Conservation (phyloP, 1,140 invertebrate species). For the Drosophila trapezifrons region DNA sequence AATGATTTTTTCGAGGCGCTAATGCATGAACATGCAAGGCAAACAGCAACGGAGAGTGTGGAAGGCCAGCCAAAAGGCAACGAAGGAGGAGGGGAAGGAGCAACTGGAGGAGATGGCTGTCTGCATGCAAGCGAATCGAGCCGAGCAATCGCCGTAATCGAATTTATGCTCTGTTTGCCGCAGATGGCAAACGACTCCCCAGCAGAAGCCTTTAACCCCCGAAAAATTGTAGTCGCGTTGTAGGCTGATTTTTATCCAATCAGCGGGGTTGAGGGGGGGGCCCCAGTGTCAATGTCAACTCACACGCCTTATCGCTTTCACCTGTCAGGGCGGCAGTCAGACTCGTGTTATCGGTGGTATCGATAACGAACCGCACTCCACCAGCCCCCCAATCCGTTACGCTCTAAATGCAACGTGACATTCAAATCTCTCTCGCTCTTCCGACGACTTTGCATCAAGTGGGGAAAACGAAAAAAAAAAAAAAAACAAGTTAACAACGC, state of each 20-base stretch:
- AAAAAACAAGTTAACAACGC: conserved; percentile 32
- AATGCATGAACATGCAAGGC: conserved; percentile 50
- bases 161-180: conserved; percentile 63
- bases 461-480: conserved; percentile 16
- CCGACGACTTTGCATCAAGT: conserved; percentile 25
- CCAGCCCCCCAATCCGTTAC: conserved; percentile 34
- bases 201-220: conserved; percentile 4
- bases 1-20: conserved; percentile 63
- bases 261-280: too few species aligned
- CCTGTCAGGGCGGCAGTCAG: conserved; percentile 20
- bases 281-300: conserved; percentile 27
- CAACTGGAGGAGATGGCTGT: conserved; percentile 2
- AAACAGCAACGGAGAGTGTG: conserved; percentile 3
- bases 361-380: conserved; percentile 28
- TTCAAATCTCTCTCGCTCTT: conserved; percentile 62
- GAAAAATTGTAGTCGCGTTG: background rate
- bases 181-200: conserved; percentile 5
- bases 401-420: conserved; percentile 67
- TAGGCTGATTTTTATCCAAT: background rate
- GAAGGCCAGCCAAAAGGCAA: conserved; percentile 9
- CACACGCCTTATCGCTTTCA: conserved; percentile 49
- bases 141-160: conserved; percentile 51
- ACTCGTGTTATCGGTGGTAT: conserved; percentile 54
- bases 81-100: background rate
- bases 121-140: conserved; percentile 48